phyloP scores from a whole-genome alignment of 2,888 invertebrate species.

The Drosophila flavopinicola region DNA sequence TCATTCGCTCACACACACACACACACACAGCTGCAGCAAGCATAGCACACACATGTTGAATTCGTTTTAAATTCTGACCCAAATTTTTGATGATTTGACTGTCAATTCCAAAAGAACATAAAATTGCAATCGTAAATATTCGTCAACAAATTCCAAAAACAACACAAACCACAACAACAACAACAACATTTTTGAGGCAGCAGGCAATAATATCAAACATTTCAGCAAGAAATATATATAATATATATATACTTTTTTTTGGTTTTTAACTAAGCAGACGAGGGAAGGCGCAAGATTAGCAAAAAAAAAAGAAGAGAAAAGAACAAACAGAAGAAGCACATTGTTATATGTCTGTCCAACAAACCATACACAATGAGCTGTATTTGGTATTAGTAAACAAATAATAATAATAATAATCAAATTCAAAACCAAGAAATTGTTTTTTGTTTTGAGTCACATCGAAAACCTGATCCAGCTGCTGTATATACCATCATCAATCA shows the following conservation, averaged over 20 bases:
- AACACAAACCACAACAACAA: constrained; percentile 2
- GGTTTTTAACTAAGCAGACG: not conserved
- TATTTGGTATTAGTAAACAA: constrained; percentile 35
- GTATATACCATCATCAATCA: not conserved
- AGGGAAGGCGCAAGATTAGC: not conserved
- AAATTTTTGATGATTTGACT: constrained; percentile 17
- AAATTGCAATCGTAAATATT: constrained; percentile 32
- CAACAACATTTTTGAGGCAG: constrained; percentile 7
- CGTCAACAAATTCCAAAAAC: constrained; percentile 38
- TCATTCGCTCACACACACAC: constrained; percentile 6
- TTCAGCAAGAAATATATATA: constrained; percentile 13
- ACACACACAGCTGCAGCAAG: constrained; percentile 39
- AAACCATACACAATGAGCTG: constrained; percentile 40
- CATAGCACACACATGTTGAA: constrained; percentile 38
- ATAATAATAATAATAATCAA: constrained; percentile 16
- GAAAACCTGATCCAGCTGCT: not conserved
- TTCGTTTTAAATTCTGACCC: constrained; percentile 40
- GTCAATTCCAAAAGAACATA: constrained; percentile 9
- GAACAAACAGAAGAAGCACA: not conserved
- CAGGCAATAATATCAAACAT: constrained; percentile 23
- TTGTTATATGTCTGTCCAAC: constrained; percentile 4
- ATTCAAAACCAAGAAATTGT: constrained; percentile 8
- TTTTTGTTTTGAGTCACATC: constrained; percentile 21
- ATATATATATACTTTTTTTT: too few relatives aligned
- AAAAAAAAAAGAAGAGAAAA: not conserved